These are phyloP conservation scores for Protaetia brevitarsis DNA, from an alignment of 1,140 invertebrate species.

Conservation along the genomic window DNA sequence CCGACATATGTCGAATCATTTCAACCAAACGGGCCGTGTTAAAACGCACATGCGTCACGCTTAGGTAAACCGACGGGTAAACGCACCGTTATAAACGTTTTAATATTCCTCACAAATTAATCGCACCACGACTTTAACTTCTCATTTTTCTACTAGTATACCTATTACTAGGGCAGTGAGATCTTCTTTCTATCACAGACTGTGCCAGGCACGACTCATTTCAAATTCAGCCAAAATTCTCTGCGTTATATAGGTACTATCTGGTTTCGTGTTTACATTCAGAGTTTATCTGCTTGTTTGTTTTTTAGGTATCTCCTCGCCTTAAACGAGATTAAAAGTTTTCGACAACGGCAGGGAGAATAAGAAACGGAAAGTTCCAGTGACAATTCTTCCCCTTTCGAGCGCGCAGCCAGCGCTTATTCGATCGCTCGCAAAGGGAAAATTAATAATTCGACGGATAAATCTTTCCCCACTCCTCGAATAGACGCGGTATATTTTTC, in stretches of 20 bases:
- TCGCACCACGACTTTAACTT: too few species aligned
- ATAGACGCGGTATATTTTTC: neutral
- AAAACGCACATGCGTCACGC: neutral
- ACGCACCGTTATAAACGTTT: neutral
- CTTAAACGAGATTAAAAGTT: slow-evolving; percentile 11
- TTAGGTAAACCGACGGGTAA: neutral
- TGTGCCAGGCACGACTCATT: too few species aligned
- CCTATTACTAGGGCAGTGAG: too few species aligned
- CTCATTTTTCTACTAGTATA: too few species aligned
- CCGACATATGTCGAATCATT: slow-evolving; percentile 8
- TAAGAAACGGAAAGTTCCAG: neutral
- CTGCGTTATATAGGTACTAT: too few species aligned
- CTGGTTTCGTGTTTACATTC: slow-evolving; percentile 12
- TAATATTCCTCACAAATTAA: neutral
- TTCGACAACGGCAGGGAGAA: neutral
- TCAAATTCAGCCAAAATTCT: too few species aligned
- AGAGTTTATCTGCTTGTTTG: slow-evolving; percentile 16
- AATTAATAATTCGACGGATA: slow-evolving; percentile 15
- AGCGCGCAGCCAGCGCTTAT: neutral
- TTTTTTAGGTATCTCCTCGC: slow-evolving; percentile 4
- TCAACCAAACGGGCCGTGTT: neutral
- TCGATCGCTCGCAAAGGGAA: neutral
- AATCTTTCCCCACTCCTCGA: neutral
- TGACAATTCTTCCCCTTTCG: neutral
- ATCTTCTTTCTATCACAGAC: too few species aligned